Evolutionary conservation across 2,113 vertebrate species (phyloP).

Genomic region (Peucedramus taeniatus): DNA sequence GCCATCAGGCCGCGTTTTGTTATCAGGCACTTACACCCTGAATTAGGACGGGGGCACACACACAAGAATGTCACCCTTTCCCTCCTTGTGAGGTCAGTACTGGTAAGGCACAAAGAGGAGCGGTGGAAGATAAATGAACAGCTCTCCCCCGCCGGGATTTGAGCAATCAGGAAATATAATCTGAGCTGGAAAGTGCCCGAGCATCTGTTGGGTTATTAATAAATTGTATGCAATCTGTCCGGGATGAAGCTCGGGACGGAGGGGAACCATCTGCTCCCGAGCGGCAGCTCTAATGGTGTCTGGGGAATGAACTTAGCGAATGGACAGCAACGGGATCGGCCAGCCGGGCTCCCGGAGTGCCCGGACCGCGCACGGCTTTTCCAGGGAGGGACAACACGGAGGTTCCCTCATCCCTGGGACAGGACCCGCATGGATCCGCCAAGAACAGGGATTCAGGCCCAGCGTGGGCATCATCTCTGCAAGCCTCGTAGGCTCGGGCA

Average conservation of each 20-base stretch:
- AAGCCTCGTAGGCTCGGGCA: neutral
- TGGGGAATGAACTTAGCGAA: neutral
- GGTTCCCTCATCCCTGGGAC: rapidly evolving
- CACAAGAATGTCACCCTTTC: neutral
- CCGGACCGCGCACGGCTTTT: neutral
- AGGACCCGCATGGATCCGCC: rapidly evolving
- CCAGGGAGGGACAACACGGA: neutral
- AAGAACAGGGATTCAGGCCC: neutral
- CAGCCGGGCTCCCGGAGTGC: neutral
- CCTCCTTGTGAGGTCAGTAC: neutral
- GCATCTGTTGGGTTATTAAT: constrained; percentile 69
- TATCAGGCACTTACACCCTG: neutral
- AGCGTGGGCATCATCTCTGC: neutral
- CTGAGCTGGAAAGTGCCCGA: constrained; percentile 37
- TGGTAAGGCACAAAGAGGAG: neutral
- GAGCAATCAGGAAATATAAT: constrained; percentile 61
- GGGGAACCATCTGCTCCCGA: constrained; percentile 50
- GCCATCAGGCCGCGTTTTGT: rapidly evolving
- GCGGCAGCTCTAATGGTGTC: neutral
- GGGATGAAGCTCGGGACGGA: neutral
- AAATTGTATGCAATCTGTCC: constrained; percentile 64
- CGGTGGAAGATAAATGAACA: neutral
- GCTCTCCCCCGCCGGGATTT: neutral
- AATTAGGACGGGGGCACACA: neutral
- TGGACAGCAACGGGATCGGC: neutral